Evolutionary conservation across 1,140 invertebrate species (phyloP).

Genomic region (Brachionus rubens): DNA sequence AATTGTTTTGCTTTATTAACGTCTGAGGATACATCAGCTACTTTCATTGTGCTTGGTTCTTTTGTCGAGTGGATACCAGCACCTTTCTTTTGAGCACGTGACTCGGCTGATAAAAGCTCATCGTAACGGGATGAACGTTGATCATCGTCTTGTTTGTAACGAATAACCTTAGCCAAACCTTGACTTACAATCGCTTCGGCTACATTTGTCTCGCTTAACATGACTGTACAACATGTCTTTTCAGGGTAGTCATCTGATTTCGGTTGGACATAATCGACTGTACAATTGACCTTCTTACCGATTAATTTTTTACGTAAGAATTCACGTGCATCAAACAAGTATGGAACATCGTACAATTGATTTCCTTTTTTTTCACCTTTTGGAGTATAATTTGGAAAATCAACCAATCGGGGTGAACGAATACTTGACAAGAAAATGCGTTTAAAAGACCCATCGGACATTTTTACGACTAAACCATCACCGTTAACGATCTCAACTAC

Average conservation of each 20-base stretch:
- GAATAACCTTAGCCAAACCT: slow-evolving; percentile 84
- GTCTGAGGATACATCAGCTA: slow-evolving; percentile 61
- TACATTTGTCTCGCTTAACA: slow-evolving; percentile 69
- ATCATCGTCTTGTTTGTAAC: slow-evolving; percentile 83
- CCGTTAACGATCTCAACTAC: slow-evolving; percentile 84
- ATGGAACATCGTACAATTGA: slow-evolving; percentile 92
- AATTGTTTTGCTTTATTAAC: slow-evolving; percentile 82
- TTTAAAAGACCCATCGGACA: slow-evolving; percentile 71
- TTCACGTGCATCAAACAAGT: slow-evolving; percentile 95
- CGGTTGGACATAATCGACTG: slow-evolving; percentile 92
- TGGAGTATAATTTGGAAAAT: slow-evolving; percentile 48
- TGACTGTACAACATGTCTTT: slow-evolving; percentile 88
- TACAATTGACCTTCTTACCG: slow-evolving; percentile 85
- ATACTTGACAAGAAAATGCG: slow-evolving; percentile 95
- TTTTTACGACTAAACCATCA: slow-evolving; percentile 82
- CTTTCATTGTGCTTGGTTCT: slow-evolving; percentile 11
- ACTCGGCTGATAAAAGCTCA: slow-evolving; percentile 84
- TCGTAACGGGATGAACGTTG: slow-evolving; percentile 90
- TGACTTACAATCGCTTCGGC: slow-evolving; percentile 87
- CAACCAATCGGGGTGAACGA: slow-evolving; percentile 71
- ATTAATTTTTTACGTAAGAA: slow-evolving; percentile 91
- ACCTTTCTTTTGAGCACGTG: slow-evolving; percentile 50
- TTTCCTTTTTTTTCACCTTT: slow-evolving; percentile 57
- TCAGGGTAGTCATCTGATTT: slow-evolving; percentile 86
- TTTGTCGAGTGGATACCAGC: slow-evolving; percentile 2